phyloP scores from a whole-genome alignment of 2,113 vertebrate genomes.

The Phasianus colchicus region DNA sequence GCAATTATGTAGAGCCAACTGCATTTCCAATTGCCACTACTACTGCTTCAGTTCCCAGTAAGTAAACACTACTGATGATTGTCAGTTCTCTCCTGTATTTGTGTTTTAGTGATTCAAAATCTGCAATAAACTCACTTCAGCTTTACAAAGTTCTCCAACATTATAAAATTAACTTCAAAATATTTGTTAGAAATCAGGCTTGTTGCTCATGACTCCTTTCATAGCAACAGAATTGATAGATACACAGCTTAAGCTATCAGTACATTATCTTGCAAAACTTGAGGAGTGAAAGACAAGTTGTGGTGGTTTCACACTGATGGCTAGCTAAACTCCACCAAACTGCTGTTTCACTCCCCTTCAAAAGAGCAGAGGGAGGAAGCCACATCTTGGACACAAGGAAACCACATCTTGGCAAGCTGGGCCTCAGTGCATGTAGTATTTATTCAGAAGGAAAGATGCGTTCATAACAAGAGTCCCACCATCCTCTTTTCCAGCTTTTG shows the following conservation, averaged over 20 bases:
- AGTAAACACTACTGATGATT: slow-evolving; percentile 37
- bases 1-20: slow-evolving; percentile 85
- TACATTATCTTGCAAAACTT: not conserved
- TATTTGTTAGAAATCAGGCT: not conserved
- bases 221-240: not conserved
- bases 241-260: not conserved
- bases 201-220: not conserved
- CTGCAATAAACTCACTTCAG: not conserved
- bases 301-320: not conserved
- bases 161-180: not conserved
- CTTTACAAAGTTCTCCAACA: not conserved
- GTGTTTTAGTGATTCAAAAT: not conserved
- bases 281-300: not conserved
- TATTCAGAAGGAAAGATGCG: not conserved
- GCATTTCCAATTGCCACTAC: slow-evolving; percentile 74
- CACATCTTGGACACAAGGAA: too few relatives aligned
- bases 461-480: not conserved
- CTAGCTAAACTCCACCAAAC: not conserved
- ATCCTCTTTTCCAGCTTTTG: not conserved
- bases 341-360: not conserved
- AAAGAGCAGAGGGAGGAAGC: not conserved
- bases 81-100: not conserved
- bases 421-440: too few relatives aligned
- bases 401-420: not conserved
- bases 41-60: slow-evolving; percentile 79